Percentiles rank a stretch among this genome's conserved stretches.
These are phyloP conservation scores for Colostygia pectinataria DNA, from an alignment of 2,888 invertebrate genomes.

Conservation along the genomic window DNA sequence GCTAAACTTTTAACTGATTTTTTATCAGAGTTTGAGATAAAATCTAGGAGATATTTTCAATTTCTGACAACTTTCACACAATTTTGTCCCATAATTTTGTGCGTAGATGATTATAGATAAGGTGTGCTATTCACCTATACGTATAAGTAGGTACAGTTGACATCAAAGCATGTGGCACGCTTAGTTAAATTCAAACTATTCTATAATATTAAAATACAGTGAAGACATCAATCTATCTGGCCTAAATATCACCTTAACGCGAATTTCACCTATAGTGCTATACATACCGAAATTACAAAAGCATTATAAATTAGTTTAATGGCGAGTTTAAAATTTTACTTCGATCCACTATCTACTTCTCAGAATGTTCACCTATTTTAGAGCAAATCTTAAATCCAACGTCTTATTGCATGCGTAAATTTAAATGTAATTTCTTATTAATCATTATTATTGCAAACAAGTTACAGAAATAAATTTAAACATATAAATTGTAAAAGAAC, in stretches of 20 bases:
- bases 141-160: constrained; percentile 25
- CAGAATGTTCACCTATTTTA: neutral
- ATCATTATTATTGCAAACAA: no score
- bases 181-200: constrained; percentile 47
- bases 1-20: no score
- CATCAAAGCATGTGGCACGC: constrained; percentile 43
- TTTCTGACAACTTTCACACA: constrained; percentile 22
- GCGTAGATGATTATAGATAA: constrained; percentile 38
- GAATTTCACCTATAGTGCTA: constrained; percentile 55
- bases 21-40: no score
- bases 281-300: constrained; percentile 65
- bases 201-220: constrained; percentile 76
- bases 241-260: constrained; percentile 65
- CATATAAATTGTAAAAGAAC: no score
- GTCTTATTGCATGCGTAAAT: constrained; percentile 12
- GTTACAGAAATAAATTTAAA: no score
- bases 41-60: neutral
- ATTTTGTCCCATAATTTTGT: constrained; percentile 37
- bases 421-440: neutral
- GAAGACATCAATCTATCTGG: constrained; percentile 75
- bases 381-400: neutral
- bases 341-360: neutral
- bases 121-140: constrained; percentile 21
- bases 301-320: constrained; percentile 41
- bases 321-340: constrained; percentile 20